Base-by-base conservation (phyloP, 1,140 invertebrate genomes). In the Aradophagus sp. region DNA sequence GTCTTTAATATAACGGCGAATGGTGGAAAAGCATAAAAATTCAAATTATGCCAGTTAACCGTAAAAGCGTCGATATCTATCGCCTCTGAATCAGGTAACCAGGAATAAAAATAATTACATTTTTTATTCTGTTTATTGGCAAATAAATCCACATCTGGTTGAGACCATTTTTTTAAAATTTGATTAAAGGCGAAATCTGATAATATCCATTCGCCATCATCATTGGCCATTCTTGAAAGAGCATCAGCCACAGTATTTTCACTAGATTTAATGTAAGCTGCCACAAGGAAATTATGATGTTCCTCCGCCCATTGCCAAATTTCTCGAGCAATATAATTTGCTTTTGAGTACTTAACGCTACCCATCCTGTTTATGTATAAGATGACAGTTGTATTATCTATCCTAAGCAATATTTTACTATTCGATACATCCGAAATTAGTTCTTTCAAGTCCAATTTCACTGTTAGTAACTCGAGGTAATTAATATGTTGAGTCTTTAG, bases 21-120 rank as follows among this genome's bases (percentile, higher is more conserved):
- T 6, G n/a, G n/a, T 34, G 32, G 32, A 34, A 34, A 34, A 2
- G 32, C 32, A 14, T 34, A 34, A n/a, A 31, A 31, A 13, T 34
- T 14, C 3, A 34, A 14, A 34, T 34, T 34, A 2, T 2, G 2
- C 32, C 32, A 34, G 14, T 34, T 14, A n/a, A 34, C 4, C 2
- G 32, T 34, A n/a, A 34, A 34, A 13, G 13, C n/a, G 11, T 34
- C 32, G 4, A 34, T 13, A 2, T 2, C 2, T 5, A 12, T 14
- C 3, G 13, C 32, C 14, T 14, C 11, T 14, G 8, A 14, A 14
- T 34, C 32, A 13, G 32, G 32, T 34, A 13, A 13, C 32, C 32
- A 34, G 12, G 32, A 34, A 13, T 2, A 13, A 14, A 34, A 34
- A 13, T 3, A 13, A 13, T 34, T 34, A 34, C 32, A 34, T 34